phyloP scores from a whole-genome alignment of 2,797 vertebrate species.

The Xenentodon cancila region DNA sequence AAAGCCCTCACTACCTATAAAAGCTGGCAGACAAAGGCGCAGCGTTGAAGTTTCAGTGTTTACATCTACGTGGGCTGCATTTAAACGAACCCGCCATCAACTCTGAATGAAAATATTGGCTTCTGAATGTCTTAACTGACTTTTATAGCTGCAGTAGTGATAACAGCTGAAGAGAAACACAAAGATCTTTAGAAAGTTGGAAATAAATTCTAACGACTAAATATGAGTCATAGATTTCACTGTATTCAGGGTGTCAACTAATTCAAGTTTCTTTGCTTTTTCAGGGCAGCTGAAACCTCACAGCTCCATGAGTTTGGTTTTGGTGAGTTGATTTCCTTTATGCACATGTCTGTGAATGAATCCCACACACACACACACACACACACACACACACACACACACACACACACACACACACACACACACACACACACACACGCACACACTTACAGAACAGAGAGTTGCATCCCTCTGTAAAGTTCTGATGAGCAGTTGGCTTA shows the following conservation, averaged over 20 bases:
- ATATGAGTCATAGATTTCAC: too few species aligned
- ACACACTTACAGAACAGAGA: too few species aligned
- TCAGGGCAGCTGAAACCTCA: too few species aligned
- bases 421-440: not conserved
- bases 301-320: too few species aligned
- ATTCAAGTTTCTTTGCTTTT: too few species aligned
- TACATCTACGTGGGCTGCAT: not conserved
- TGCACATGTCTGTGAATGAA: too few species aligned
- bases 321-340: too few species aligned
- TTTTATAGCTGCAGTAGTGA: not conserved
- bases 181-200: too few species aligned
- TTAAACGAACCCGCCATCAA: not conserved
- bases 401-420: not conserved
- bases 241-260: too few species aligned
- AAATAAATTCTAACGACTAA: too few species aligned
- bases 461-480: not conserved
- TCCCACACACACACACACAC: not conserved
- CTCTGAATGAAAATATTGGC: constrained; percentile 7
- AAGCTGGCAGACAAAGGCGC: not conserved
- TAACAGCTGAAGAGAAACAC: not conserved
- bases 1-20: not conserved
- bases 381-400: not conserved
- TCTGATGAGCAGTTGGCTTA: constrained; percentile 41
- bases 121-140: not conserved
- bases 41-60: not conserved